phyloP scores from a whole-genome alignment of 2,113 vertebrate genomes.

The Tetrax tetrax region DNA sequence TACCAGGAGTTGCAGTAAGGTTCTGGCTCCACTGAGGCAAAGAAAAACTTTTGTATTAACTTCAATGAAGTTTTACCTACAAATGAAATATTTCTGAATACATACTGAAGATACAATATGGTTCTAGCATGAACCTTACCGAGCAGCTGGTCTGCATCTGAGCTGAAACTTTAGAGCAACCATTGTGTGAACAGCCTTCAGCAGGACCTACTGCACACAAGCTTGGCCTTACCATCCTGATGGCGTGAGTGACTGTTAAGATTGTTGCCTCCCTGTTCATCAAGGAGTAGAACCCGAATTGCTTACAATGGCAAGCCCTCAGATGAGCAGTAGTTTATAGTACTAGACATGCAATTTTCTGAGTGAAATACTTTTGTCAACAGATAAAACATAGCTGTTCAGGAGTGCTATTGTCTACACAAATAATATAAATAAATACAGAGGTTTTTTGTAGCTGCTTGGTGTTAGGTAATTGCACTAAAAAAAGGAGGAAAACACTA shows the following conservation, averaged over 20 bases:
- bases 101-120: background rate
- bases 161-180: background rate
- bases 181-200: background rate
- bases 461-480: background rate
- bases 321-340: background rate
- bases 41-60: background rate
- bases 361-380: background rate
- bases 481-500: background rate
- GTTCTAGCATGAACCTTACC: background rate
- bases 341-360: background rate
- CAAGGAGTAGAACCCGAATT: background rate
- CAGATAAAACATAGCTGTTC: background rate
- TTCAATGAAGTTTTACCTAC: background rate
- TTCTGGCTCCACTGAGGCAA: background rate
- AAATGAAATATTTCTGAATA: background rate
- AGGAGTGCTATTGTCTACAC: background rate
- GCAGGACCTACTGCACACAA: background rate
- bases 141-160: background rate
- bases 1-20: background rate
- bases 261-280: background rate
- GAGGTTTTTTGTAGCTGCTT: background rate
- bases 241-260: background rate
- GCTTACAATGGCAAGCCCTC: background rate
- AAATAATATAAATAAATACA: background rate
- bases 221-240: background rate